Percentiles rank a stretch among this genome's conserved stretches.
Evolutionary conservation across 2,888 invertebrate genomes (phyloP).

Genomic region (Priocnemis perturbator): DNA sequence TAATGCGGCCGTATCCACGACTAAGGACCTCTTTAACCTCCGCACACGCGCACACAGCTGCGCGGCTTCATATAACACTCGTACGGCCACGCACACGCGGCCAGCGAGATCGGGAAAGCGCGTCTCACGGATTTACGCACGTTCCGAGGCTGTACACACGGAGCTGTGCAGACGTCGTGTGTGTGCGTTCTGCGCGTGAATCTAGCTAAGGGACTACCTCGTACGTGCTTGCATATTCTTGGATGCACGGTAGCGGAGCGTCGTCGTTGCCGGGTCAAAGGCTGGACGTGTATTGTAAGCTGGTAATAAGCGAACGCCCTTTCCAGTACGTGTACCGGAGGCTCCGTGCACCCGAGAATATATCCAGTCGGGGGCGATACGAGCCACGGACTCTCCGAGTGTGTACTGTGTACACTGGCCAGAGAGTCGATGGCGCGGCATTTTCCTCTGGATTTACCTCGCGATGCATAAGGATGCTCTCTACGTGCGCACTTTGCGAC

Average conservation of each 20-base stretch:
- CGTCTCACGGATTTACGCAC: no score
- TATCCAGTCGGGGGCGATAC: background rate
- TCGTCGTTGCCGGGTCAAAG: slow-evolving; percentile 29
- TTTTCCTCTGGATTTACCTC: no score
- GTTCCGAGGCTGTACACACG: no score
- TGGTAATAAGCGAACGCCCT: slow-evolving; percentile 39
- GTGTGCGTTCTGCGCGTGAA: no score
- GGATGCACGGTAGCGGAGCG: slow-evolving; percentile 5
- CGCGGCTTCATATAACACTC: no score
- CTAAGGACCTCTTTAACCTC: slow-evolving; percentile 46
- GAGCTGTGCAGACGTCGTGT: no score
- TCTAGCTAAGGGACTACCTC: background rate
- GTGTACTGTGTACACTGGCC: no score
- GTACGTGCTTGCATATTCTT: slow-evolving; percentile 21
- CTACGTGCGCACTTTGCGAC: no score
- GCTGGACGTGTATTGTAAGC: slow-evolving; percentile 37
- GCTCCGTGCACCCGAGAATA: background rate
- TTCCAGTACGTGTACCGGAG: slow-evolving; percentile 5
- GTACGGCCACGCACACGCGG: no score
- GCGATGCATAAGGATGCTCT: no score
- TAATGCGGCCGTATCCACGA: slow-evolving; percentile 32
- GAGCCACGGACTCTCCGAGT: background rate
- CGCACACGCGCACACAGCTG: background rate
- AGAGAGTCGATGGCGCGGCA: no score
- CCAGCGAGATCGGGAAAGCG: no score